Evolutionary conservation across 2,888 invertebrate genomes (phyloP), one percentile per base, ranked within the genome.

Genomic region (Gonocerus acuteangulatus): DNA sequence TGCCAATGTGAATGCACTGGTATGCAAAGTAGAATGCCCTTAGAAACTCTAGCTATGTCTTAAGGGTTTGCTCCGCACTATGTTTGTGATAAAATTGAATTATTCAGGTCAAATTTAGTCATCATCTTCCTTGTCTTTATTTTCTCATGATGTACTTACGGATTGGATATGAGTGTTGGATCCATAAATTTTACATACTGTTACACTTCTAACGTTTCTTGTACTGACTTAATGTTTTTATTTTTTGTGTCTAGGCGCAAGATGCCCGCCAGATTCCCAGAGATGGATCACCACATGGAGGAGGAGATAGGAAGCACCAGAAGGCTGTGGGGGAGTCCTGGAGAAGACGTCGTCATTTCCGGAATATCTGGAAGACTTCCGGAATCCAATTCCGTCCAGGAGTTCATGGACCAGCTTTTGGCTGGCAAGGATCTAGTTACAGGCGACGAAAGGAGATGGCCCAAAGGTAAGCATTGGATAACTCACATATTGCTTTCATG

Each of bases 371-470:
- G 78, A 68, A 86, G 95, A 67, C 80, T 96, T 69, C 97, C 97
- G 11, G 92, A 96, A 77, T 91, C 90, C 67, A 82, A 85, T 70
- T 87, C 80, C 75, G 87, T 97, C 71, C 90, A 90, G 69, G 96
- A 97, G 77, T 96, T 97, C 76, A 87, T 87, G 71, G 82, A 88
- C 71, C 86, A 95, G 74, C 82, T 97, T 59, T 87, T 93, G 74
- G 87, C 87, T 65, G 91, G 92, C 59, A 82, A 92, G 47, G 96
- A 97, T 74, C 84, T 97, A 79, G 86, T 96, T 65, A 95, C 92
- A 27, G 94, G 89, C 68, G 94, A 95, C 73, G 88, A 86, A 68
- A 79, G 92, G 67, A 80, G 95, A 72, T 96, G 95, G 95, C 83
- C 87, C 3, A 79, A 85, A 67, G 87, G 82, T 82, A 73, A 11